Percentiles rank a stretch among this genome's conserved stretches.
These are phyloP conservation scores for Protaetia brevitarsis DNA, from an alignment of 1,140 invertebrate genomes.

Conservation along the genomic window DNA sequence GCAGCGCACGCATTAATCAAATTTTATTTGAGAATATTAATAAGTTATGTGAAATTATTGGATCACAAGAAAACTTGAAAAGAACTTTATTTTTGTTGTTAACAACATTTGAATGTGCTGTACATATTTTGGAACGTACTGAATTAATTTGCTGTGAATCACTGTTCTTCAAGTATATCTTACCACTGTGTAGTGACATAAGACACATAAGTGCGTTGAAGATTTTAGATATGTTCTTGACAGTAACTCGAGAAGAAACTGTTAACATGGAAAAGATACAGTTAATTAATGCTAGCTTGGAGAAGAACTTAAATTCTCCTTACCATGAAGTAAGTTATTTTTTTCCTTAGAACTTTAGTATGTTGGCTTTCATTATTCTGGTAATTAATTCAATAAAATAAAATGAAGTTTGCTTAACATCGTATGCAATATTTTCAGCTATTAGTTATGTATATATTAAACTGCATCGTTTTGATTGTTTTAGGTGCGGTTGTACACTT, in stretches of 20 bases:
- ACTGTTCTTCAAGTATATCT: constrained; percentile 30
- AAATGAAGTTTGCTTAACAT: neutral
- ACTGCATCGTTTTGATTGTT: constrained; percentile 43
- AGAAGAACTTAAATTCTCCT: constrained; percentile 60
- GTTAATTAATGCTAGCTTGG: constrained; percentile 54
- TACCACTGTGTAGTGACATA: constrained; percentile 27
- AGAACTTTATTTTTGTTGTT: constrained; percentile 54
- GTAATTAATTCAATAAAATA: too few relatives aligned
- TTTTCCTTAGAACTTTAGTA: neutral
- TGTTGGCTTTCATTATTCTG: neutral
- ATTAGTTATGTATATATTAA: neutral
- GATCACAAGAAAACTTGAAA: constrained; percentile 29
- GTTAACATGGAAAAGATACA: constrained; percentile 51
- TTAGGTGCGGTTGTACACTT: constrained; percentile 63
- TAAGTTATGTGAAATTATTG: constrained; percentile 27
- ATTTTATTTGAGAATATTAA: constrained; percentile 41
- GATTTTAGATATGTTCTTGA: constrained; percentile 54
- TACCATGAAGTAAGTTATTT: constrained; percentile 58
- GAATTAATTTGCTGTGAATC: constrained; percentile 26
- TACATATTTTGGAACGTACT: constrained; percentile 54
- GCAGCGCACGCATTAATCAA: constrained; percentile 36
- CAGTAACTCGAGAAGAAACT: constrained; percentile 45
- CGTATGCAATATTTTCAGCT: neutral
- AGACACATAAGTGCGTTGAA: constrained; percentile 33
- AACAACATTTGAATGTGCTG: constrained; percentile 55